Conservation (phyloP, 2,888 invertebrate species). For the Dioctria linearis region DNA sequence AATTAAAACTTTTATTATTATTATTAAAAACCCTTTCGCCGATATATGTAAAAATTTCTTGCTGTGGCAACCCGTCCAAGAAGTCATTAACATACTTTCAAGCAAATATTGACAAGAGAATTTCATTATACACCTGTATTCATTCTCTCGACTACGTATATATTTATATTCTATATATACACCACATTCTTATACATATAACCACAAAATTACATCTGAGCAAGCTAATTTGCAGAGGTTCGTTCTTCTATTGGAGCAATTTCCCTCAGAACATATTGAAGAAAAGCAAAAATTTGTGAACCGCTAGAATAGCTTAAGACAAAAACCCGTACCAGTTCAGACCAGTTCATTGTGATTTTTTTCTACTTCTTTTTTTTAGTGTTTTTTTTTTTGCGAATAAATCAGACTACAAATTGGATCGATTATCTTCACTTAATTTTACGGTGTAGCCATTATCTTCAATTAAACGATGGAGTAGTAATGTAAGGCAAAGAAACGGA, state of each 20-base stretch:
- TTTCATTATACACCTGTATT: constrained; percentile 13
- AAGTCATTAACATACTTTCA: constrained; percentile 35
- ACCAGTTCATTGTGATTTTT: constrained; percentile 27
- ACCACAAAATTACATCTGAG: background rate
- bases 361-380: too few relatives aligned
- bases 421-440: constrained; percentile 49
- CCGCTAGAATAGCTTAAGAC: constrained; percentile 11
- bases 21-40: too few relatives aligned
- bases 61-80: constrained; percentile 20
- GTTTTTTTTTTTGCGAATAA: constrained; percentile 2
- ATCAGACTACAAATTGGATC: constrained; percentile 28
- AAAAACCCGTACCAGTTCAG: background rate
- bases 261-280: background rate
- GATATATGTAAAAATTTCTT: background rate
- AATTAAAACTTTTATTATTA: background rate
- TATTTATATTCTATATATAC: too few relatives aligned
- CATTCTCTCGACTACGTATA: background rate
- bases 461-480: constrained; percentile 18
- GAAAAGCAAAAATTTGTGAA: constrained; percentile 27
- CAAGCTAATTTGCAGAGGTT: background rate
- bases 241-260: constrained; percentile 16
- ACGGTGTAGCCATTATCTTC: constrained; percentile 47
- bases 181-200: background rate
- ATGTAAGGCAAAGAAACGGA: too few relatives aligned
- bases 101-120: constrained; percentile 21